Evolutionary conservation across 2,797 vertebrate species (phyloP).

Genomic region (Alectoris magna): DNA sequence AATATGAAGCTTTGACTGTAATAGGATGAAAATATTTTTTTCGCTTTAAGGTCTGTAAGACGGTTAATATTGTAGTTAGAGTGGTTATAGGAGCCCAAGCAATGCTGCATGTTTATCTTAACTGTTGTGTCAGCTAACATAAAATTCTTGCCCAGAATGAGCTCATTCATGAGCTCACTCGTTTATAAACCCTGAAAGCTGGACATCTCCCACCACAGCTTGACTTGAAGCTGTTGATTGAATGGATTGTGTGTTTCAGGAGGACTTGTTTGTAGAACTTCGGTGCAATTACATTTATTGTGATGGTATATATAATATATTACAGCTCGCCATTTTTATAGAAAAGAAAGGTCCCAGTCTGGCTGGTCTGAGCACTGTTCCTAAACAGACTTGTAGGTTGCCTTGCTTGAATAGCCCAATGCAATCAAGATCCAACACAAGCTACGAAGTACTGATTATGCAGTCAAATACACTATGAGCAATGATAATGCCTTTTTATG

Average conservation of each 20-base stretch:
- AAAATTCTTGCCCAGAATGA: not conserved
- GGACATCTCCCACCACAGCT: not conserved
- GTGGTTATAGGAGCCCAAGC: not conserved
- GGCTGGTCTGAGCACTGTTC: not conserved
- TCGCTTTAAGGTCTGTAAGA: not conserved
- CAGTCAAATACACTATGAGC: too few relatives aligned
- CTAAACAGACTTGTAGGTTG: not conserved
- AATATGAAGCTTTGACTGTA: not conserved
- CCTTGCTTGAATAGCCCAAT: not conserved
- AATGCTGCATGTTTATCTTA: not conserved
- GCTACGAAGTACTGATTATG: not conserved
- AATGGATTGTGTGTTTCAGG: not conserved
- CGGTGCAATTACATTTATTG: not conserved
- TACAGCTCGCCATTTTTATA: not conserved
- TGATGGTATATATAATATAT: not conserved
- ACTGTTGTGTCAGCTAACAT: not conserved
- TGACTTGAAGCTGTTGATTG: not conserved
- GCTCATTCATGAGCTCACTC: not conserved
- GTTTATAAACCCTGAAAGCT: not conserved
- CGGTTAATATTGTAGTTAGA: not conserved
- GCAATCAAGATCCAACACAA: not conserved
- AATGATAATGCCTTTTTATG: too few relatives aligned
- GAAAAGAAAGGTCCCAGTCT: not conserved
- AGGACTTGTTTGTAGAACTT: not conserved
- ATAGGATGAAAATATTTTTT: not conserved